Base-by-base conservation (phyloP, 2,888 invertebrate genomes). In the Ormyrus nitidulus region DNA sequence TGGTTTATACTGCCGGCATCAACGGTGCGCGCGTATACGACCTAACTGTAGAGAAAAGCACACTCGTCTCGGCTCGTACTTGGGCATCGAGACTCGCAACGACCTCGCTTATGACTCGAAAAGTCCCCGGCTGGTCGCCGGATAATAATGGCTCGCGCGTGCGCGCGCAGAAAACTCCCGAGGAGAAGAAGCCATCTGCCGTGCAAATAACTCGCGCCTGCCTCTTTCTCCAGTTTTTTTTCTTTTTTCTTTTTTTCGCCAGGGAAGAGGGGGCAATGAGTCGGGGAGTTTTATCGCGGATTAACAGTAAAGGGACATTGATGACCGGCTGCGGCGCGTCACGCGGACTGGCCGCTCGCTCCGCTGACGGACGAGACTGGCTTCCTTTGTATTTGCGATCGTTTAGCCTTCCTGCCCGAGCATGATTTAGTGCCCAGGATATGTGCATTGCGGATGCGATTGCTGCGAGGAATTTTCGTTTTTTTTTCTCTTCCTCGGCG, bases 241-340 rank as follows among this genome's bases (percentile, higher is more conserved):
- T 10, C 2, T n/a, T 62, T 46, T 11, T 0, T 48, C 48, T 51
- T 75, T 56, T 19, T 49, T 11, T 19, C 7, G 6, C 9, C 7
- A 13, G 8, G 13, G 34, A 64, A 73, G 13, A 13, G 53, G 62
- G 13, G 51, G 54, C 8, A 56, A 58, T 48, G 62, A 61, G 34
- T 76, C 44, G 56, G 46, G 10, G 51, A 49, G 49, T 66, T 46
- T 53, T 68, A 69, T 76, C 58, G 49, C 46, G n/a, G 1, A 9
- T 54, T 66, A 68, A 54, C 61, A 48, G 68, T 64, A 69, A 34
- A 51, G 66, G 51, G 69, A 74, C 74, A 69, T 74, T 64, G 74
- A 74, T 58, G 79, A 64, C 46, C 51, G 11, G 46, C 19, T 4
- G 34, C 44, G 34, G 44, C 56, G 6, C 49, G 61, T 48, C 56